Base-by-base conservation (phyloP, 2,888 invertebrate genomes). In the Drosophila prostipennis region DNA sequence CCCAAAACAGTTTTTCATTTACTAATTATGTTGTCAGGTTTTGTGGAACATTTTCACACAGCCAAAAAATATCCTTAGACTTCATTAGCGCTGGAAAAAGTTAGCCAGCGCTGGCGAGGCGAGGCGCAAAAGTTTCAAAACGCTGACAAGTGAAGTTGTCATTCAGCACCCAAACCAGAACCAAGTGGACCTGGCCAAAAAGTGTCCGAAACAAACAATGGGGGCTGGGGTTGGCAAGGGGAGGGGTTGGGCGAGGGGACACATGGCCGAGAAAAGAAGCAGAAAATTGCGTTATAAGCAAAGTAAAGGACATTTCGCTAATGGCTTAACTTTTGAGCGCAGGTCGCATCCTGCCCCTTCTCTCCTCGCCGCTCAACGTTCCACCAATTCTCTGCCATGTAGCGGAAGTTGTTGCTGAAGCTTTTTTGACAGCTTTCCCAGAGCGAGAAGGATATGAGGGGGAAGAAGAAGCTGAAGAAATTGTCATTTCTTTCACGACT, bases 241-340 rank as follows among this genome's bases (percentile, higher is more conserved):
- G 51, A 14, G n/a, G 5, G 26, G 23, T n/a, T 2, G 29, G 29
- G 23, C 3, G 11, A n/a, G 23, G 14, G 3, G 3, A n/a, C 11
- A 6, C 8, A 32, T 37, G 34, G 48, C 39, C 52, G 46, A 23
- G 54, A 54, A 67, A 78, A 82, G 76, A 60, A 76, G 74, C 84
- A 53, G 79, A 74, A 84, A 83, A 83, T 83, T 83, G 87, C 81
- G 79, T 83, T 83, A 83, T 81, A 81, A 86, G 87, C 84, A 81
- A 81, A 87, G 81, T 79, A 84, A 83, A 79, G 85, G 83, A 83
- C 83, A 83, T 83, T 81, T 84, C 83, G 81, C 85, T 83, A 83
- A 83, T 83, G 83, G 83, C 87, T 83, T 83, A 81, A 87, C 83
- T 83, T 83, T 87, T 78, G 78, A 81, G 78, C 67, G 74, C 74